Evolutionary conservation across 1,140 invertebrate species (phyloP).

Genomic region (Papilio polytes): DNA sequence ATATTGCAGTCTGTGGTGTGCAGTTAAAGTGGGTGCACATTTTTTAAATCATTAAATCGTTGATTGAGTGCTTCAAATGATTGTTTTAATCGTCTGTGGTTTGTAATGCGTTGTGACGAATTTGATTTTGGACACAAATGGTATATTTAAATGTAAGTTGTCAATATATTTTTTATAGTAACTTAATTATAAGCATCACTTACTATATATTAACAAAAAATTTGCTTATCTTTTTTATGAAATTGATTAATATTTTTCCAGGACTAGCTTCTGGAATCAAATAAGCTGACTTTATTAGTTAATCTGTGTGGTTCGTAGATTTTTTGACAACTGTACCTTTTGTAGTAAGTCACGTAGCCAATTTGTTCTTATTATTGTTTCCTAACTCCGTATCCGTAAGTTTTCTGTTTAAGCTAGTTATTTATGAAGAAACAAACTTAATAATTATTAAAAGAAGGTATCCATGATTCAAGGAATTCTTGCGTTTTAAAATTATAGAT

Average conservation of each 20-base stretch:
- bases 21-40: slow-evolving; percentile 48
- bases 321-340: neutral
- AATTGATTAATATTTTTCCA: too few species aligned
- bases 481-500: too few species aligned
- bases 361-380: neutral
- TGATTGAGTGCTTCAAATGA: slow-evolving; percentile 41
- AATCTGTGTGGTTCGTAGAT: neutral
- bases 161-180: neutral
- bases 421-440: neutral
- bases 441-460: neutral
- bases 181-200: neutral
- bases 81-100: slow-evolving; percentile 18
- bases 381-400: neutral
- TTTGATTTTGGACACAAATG: neutral
- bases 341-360: neutral
- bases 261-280: neutral
- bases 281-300: neutral
- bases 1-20: slow-evolving; percentile 46
- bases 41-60: slow-evolving; percentile 44
- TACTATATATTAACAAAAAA: too few species aligned
- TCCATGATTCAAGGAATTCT: too few species aligned
- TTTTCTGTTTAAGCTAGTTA: neutral
- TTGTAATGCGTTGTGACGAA: slow-evolving; percentile 24
- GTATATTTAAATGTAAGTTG: neutral
- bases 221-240: too few species aligned